Conservation (phyloP, 2,113 vertebrate species). For the Capra hircus region DNA sequence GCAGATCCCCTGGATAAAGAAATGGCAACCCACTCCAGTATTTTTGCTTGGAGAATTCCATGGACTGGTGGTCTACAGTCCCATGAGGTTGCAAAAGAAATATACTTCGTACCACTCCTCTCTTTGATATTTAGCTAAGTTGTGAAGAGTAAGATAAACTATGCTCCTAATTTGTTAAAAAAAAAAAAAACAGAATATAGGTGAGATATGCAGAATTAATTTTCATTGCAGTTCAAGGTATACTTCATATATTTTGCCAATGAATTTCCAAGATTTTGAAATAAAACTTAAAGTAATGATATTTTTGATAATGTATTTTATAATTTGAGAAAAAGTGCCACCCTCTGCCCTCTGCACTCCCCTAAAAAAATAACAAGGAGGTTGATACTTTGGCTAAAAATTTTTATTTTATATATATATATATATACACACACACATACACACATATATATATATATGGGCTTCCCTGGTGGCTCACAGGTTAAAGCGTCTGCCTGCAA, state of each 20-base stretch:
- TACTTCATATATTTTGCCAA: neutral
- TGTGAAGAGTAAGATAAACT: neutral
- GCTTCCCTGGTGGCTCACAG: no score
- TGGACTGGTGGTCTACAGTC: neutral
- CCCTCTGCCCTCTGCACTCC: accelerated
- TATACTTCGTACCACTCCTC: neutral
- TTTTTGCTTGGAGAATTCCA: neutral
- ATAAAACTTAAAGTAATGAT: neutral
- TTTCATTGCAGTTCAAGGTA: neutral
- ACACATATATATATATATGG: accelerated
- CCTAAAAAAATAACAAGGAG: neutral
- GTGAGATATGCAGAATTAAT: neutral
- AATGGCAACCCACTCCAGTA: neutral
- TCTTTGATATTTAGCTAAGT: neutral
- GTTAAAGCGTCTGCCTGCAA: no score
- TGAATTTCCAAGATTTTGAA: neutral
- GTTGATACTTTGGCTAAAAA: neutral
- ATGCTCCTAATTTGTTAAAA: neutral
- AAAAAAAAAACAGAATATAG: neutral
- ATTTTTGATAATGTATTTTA: neutral
- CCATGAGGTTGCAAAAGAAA: neutral
- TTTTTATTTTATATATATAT: neutral
- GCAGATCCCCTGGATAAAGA: neutral
- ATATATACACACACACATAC: no score
- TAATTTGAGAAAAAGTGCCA: neutral